Evolutionary conservation across 2,888 invertebrate genomes (phyloP).

Genomic region (Cremastobaeus sp.): DNA sequence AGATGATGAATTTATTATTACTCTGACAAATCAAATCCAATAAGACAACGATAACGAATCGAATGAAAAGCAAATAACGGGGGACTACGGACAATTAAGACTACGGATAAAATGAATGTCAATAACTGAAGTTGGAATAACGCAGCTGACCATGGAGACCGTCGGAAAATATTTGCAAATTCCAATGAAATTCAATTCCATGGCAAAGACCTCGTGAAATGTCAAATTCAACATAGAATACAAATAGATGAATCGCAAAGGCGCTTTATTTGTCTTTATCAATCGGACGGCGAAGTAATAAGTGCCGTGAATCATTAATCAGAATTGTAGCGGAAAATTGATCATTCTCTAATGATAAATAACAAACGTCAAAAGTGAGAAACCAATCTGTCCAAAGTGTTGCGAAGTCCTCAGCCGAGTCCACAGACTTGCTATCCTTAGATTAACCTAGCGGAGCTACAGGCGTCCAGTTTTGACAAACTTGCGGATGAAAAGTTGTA

Average conservation of each 20-base stretch:
- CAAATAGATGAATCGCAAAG: constrained; percentile 2
- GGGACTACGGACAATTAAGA: constrained; percentile 23
- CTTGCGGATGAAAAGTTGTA: constrained; percentile 37
- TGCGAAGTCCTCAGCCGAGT: not conserved
- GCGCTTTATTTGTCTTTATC: constrained; percentile 21
- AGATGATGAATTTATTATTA: constrained; percentile 4
- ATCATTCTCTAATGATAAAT: constrained; percentile 5
- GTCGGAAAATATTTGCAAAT: constrained; percentile 27
- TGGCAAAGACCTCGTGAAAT: constrained; percentile 1
- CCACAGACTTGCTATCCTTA: not conserved
- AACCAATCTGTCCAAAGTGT: not conserved
- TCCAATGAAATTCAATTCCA: constrained; percentile 17
- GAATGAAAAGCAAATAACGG: constrained; percentile 37
- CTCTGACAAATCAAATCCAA: constrained; percentile 7
- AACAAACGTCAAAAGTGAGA: constrained; percentile 8
- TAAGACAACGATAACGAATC: constrained; percentile 16
- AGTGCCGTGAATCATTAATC: constrained; percentile 12
- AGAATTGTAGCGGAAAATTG: not conserved
- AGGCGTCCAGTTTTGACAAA: constrained; percentile 22
- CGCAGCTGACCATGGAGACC: not conserved
- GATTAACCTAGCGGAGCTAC: not conserved
- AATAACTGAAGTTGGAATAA: constrained; percentile 28
- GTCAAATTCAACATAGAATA: constrained; percentile 6
- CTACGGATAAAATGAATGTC: constrained; percentile 18
- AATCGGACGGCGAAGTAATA: constrained; percentile 4